Evolutionary conservation across 2,113 vertebrate genomes (phyloP).

Genomic region (Scalopus aquaticus): DNA sequence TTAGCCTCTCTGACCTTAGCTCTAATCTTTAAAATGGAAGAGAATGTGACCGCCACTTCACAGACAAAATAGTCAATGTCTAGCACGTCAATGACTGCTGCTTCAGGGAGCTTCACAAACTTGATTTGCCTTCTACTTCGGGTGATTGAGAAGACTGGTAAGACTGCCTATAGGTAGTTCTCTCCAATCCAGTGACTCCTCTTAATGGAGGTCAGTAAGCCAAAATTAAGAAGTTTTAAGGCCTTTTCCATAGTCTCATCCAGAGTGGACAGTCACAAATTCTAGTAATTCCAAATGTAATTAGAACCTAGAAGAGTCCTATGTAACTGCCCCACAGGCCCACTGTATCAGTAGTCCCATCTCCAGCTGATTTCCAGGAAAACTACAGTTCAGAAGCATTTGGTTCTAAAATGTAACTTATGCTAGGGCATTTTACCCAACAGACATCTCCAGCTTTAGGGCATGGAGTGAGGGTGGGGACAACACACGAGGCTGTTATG

Average conservation of each 20-base stretch:
- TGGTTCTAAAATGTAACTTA: slow-evolving; percentile 54
- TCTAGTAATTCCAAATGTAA: slow-evolving; percentile 50
- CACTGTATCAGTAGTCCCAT: slow-evolving; percentile 52
- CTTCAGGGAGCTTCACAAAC: neutral
- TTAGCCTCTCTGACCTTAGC: neutral
- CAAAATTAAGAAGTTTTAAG: neutral
- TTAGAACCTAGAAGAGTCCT: neutral
- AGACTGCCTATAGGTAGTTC: neutral
- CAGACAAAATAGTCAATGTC: neutral
- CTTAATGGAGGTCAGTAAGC: neutral
- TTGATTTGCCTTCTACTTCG: neutral
- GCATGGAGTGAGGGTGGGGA: neutral
- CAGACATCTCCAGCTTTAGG: neutral
- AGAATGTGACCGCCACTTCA: neutral
- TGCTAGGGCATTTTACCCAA: slow-evolving; percentile 22
- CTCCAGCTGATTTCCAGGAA: slow-evolving; percentile 62
- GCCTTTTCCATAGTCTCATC: neutral
- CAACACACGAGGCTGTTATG: neutral
- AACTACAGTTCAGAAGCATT: slow-evolving; percentile 57
- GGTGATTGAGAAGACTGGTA: neutral
- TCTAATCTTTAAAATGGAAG: neutral
- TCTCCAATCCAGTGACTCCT: neutral
- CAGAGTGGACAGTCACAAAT: slow-evolving; percentile 57
- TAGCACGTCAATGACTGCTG: neutral
- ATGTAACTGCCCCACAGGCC: slow-evolving; percentile 41